Evolutionary conservation across 2,888 invertebrate genomes (phyloP).

Genomic region (Zonitis immaculata): DNA sequence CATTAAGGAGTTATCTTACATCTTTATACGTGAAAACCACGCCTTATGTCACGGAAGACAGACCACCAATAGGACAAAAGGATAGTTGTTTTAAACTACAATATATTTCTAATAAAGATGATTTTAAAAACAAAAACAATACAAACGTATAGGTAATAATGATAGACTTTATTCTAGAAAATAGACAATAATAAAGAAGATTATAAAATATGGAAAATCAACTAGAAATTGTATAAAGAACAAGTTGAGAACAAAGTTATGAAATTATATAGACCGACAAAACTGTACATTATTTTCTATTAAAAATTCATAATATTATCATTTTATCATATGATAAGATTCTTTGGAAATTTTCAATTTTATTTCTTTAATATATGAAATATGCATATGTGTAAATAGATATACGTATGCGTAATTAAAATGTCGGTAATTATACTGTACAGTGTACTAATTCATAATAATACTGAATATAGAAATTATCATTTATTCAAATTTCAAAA

Average conservation of each 20-base stretch:
- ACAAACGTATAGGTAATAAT: background rate
- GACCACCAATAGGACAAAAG: slow-evolving; percentile 41
- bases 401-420: too few species aligned
- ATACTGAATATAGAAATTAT: too few species aligned
- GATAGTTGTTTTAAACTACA: slow-evolving; percentile 8
- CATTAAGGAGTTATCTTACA: slow-evolving; percentile 20
- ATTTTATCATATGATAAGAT: background rate
- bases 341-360: background rate
- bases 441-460: too few species aligned
- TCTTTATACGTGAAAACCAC: slow-evolving; percentile 22
- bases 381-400: too few species aligned
- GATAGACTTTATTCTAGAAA: too few species aligned
- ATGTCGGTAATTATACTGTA: too few species aligned
- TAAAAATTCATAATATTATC: background rate
- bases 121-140: background rate
- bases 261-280: background rate
- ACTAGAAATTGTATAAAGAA: background rate
- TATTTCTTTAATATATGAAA: background rate
- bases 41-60: slow-evolving; percentile 46
- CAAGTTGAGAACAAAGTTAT: background rate
- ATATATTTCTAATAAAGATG: background rate
- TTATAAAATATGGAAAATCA: background rate
- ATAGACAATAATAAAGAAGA: background rate
- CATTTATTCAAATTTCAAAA: too few species aligned
- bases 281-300: background rate